Evolutionary conservation across 1,140 invertebrate species (phyloP).

Genomic region (Drosophila nigrodunni): DNA sequence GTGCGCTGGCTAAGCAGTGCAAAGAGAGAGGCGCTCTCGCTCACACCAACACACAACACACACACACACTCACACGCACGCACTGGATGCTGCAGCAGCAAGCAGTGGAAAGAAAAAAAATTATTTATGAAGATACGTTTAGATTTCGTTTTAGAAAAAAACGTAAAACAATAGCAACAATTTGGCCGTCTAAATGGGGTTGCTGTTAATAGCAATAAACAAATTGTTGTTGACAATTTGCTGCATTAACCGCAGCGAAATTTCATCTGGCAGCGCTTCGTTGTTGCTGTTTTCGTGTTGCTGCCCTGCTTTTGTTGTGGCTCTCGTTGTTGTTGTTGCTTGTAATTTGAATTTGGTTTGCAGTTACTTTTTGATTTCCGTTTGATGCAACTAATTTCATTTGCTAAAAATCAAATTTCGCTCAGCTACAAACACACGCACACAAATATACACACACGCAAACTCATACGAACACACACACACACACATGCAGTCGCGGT

Average conservation of each 20-base stretch:
- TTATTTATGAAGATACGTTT: neutral
- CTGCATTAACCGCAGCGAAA: slow-evolving; percentile 14
- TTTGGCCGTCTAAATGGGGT: neutral
- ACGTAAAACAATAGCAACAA: neutral
- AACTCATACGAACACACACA: slow-evolving; percentile 20
- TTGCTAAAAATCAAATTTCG: slow-evolving; percentile 60
- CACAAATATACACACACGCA: slow-evolving; percentile 28
- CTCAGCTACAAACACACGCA: slow-evolving; percentile 38
- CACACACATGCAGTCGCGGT: slow-evolving; percentile 30
- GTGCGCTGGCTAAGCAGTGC: slow-evolving; percentile 10
- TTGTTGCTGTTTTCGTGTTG: neutral
- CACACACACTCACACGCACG: slow-evolving; percentile 16
- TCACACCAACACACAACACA: slow-evolving; percentile 7
- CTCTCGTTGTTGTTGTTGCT: slow-evolving; percentile 28
- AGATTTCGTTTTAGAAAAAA: neutral
- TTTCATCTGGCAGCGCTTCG: slow-evolving; percentile 2
- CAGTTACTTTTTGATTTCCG: slow-evolving; percentile 52
- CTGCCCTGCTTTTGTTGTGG: slow-evolving; percentile 40
- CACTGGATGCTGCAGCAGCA: slow-evolving; percentile 26
- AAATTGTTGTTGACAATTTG: slow-evolving; percentile 6
- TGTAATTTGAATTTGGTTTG: slow-evolving; percentile 57
- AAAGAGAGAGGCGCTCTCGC: neutral
- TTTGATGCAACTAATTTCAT: slow-evolving; percentile 57
- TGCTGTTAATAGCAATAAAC: neutral
- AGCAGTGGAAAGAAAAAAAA: slow-evolving; percentile 6